Evolutionary conservation across 2,888 invertebrate species (phyloP), one percentile per base, ranked within the genome.

Genomic region (Ornithoptera alexandrae): DNA sequence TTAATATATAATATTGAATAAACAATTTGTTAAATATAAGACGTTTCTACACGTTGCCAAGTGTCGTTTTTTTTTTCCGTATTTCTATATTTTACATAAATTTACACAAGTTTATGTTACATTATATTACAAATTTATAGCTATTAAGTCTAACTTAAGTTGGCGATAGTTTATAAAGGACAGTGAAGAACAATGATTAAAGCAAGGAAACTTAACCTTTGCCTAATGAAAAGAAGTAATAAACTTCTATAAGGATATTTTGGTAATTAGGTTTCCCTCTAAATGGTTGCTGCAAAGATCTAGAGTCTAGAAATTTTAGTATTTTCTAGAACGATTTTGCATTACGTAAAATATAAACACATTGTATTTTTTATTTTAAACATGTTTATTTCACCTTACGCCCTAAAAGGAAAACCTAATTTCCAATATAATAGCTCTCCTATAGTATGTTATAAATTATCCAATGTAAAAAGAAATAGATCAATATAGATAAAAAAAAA

Each of bases 161-260:
- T 50, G 63, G 50, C 30, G 68, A 68, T 68, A 63, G 57, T 42
- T 36, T 42, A 65, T 66, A 61, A 22, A 53, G 53, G 62, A 56
- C 63, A 65, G 64, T 63, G 62, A 62, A 62, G 39, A 69, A 69
- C 50, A n/a, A 36, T 59, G 59, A 59, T 70, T 70, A 63, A 66
- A 70, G 67, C 59, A 67, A 60, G 57, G 63, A 36, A 70, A 61
- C 30, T 22, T n/a, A 59, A 68, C 36, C 50, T 65, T 46, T 58
- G 62, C 50, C 50, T 53, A 70, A 57, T 53, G 22, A 62, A 62
- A 67, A n/a, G 58, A 30, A 62, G 22, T 39, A 22, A 58, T 62
- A 66, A 58, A 66, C n/a, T 30, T 62, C 39, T 66, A 64, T 39
- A 62, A 22, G 36, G 53, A 20, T 39, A 10, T 39, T 15, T 46